These are phyloP conservation scores for Clanis bilineata DNA, from an alignment of 2,888 invertebrate species.

Conservation along the genomic window DNA sequence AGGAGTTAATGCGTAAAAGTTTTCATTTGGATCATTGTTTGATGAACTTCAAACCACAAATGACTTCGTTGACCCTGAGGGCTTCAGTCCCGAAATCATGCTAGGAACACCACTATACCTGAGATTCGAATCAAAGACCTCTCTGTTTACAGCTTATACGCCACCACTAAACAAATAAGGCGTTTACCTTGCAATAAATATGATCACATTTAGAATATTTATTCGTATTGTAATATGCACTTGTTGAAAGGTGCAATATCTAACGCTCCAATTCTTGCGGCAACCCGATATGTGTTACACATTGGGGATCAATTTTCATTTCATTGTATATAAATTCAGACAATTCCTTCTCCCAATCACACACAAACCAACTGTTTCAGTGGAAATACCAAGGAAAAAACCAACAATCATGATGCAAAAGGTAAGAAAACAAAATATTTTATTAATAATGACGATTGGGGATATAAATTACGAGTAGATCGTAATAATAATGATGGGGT, in stretches of 20 bases:
- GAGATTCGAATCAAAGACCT: too few species aligned
- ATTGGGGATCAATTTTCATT: slow-evolving; percentile 70
- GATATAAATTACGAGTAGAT: too few species aligned
- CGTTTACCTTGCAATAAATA: too few species aligned
- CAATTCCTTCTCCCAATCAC: slow-evolving; percentile 46
- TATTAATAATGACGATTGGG: not conserved
- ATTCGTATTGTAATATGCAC: not conserved
- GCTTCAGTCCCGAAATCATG: too few species aligned
- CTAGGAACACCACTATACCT: too few species aligned
- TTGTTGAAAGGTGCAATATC: slow-evolving; percentile 5
- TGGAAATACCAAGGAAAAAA: slow-evolving; percentile 25
- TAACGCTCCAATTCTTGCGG: slow-evolving; percentile 56
- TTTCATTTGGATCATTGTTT: not conserved
- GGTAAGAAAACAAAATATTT: slow-evolving; percentile 38
- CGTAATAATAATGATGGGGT: too few species aligned
- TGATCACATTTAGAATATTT: not conserved
- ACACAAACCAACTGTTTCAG: slow-evolving; percentile 37
- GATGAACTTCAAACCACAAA: too few species aligned
- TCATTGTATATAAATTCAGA: slow-evolving; percentile 68
- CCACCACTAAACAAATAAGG: too few species aligned
- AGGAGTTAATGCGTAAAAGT: not conserved
- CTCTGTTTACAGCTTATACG: too few species aligned
- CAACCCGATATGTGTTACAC: slow-evolving; percentile 62
- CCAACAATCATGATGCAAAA: slow-evolving; percentile 46
- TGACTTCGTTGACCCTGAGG: too few species aligned